phyloP scores from a whole-genome alignment of 1,140 invertebrate genomes.

The Dinoponera quadriceps region DNA sequence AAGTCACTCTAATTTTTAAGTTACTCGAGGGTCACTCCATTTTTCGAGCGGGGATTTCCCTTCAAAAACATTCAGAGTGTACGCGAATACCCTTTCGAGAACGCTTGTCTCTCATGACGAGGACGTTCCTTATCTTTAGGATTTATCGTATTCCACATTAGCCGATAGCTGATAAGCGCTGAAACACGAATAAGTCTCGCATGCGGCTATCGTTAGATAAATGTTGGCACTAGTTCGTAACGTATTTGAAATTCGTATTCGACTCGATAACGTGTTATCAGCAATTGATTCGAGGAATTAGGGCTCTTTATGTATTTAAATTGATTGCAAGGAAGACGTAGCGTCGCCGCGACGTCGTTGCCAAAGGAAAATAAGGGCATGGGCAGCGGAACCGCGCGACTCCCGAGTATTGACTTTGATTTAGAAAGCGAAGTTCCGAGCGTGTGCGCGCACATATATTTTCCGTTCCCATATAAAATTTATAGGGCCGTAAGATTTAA shows the following conservation, averaged over 20 bases:
- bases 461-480: neutral
- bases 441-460: neutral
- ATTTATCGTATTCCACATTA: constrained; percentile 16
- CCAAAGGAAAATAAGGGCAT: neutral
- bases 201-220: constrained; percentile 16
- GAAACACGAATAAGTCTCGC: constrained; percentile 10
- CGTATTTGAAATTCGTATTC: constrained; percentile 7
- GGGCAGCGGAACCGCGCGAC: too few species aligned
- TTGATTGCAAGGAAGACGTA: neutral
- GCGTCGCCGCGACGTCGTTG: neutral
- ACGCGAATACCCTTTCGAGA: neutral
- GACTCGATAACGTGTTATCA: constrained; percentile 28
- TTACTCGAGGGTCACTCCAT: too few species aligned
- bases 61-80: too few species aligned
- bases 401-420: neutral
- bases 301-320: neutral
- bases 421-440: neutral
- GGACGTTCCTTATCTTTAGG: neutral
- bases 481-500: constrained; percentile 20
- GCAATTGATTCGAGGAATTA: constrained; percentile 18
- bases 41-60: too few species aligned
- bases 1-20: too few species aligned
- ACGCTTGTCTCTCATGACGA: neutral
- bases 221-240: neutral
- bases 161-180: constrained; percentile 17